A percentile compares a stretch with the other conserved stretches of the same genome.
These are phyloP conservation scores for Araneus ventricosus DNA, from an alignment of 1,140 invertebrate species.

Conservation along the genomic window DNA sequence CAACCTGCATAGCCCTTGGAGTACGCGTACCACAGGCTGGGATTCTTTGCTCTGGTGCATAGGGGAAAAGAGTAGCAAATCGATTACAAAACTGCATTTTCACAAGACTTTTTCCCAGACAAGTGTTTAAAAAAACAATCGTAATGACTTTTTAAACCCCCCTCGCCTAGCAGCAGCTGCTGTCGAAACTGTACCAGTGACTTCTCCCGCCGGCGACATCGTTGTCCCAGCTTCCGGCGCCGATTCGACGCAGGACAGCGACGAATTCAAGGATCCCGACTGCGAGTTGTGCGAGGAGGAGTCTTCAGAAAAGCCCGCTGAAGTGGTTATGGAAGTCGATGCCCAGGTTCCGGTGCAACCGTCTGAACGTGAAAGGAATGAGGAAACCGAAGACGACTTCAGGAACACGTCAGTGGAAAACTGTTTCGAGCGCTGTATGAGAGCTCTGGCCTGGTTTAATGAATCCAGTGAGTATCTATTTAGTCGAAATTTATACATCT, in stretches of 20 bases:
- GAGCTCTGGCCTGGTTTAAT: background rate
- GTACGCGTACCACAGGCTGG: no score
- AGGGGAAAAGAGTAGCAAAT: no score
- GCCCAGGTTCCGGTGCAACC: background rate
- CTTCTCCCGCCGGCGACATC: background rate
- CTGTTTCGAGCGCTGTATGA: background rate
- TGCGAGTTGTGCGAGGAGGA: background rate
- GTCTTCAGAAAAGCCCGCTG: background rate
- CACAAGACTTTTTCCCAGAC: no score
- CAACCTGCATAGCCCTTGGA: no score
- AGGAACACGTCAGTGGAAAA: background rate
- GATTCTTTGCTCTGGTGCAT: no score
- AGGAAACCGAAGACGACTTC: background rate
- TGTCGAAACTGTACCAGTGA: background rate
- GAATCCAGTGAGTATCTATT: background rate
- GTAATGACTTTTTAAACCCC: no score
- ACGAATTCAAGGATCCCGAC: background rate
- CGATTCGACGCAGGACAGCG: background rate
- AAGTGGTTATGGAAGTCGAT: background rate
- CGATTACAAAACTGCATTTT: no score
- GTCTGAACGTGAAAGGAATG: background rate
- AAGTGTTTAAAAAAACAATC: no score
- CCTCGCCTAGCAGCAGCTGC: background rate
- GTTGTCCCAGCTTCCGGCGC: background rate
- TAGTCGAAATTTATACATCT: no score